Evolutionary conservation across 2,797 vertebrate species (phyloP), one percentile per base, ranked within the genome.

Genomic region (Gephyroberyx darwinii): DNA sequence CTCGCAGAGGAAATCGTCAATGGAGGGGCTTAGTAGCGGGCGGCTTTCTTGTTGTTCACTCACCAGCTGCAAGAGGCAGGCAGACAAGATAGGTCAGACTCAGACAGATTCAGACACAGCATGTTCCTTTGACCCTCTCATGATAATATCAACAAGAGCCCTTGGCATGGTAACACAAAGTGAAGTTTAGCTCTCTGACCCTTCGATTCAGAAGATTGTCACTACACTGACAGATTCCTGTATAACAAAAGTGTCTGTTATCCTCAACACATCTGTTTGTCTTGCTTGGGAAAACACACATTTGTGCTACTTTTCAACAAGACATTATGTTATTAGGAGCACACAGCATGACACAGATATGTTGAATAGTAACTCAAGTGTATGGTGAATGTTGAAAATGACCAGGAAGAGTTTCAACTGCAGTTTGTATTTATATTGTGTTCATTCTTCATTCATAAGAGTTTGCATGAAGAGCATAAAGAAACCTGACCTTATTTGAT

Each of bases 41-140:
- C 98, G 95, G 91, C 97, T 99, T 90, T 99, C 98, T 93, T 99
- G 98, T 88, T 98, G 98, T 90, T 99, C 98, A 80, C 96, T 96
- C 94, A 98, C 97, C 95, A 99, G 93, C 98, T 99, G 95, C 50
- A 95, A 92, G 92, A 26, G 72, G 90, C 89, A 95, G 91, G 84
- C 69, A 90, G 87, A 90, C 37, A 78, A 76, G 84, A 90, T 55
- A 47, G 71, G 52, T 90, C 22, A 86, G 77, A 31, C 68, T 75
- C 54, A 65, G 16, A 51, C 43, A 61, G 26, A 26, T 26, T 26
- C 20, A 20, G 17, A 55, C 47, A 60, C 19, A 8, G 58, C 64
- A 41, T 69, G 53, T 60, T 65, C 48, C 52, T 55, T 19, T 58
- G 14, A 35, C 47, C 61, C 53, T 50, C 48, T 37, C 43, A 50